These are phyloP conservation scores for Nomada hirtipes DNA, from an alignment of 2,888 invertebrate genomes.

Conservation along the genomic window DNA sequence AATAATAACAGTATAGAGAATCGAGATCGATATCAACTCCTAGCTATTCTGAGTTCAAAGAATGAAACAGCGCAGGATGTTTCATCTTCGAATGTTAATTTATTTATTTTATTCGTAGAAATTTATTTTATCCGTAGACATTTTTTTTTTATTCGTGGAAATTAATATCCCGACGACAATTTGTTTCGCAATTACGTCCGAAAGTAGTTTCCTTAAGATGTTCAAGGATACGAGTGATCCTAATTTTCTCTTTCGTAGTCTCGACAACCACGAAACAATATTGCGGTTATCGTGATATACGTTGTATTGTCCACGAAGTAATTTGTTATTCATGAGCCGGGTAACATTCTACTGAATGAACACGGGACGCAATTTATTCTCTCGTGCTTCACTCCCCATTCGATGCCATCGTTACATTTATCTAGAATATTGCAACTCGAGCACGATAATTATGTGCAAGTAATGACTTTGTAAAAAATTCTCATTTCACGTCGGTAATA, in stretches of 20 bases:
- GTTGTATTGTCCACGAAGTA: slow-evolving; percentile 4
- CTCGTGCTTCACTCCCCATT: too few species aligned
- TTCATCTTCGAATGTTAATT: too few species aligned
- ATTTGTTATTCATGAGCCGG: neutral
- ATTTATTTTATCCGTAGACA: neutral
- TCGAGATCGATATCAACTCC: too few species aligned
- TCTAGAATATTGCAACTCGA: too few species aligned
- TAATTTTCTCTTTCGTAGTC: slow-evolving; percentile 24
- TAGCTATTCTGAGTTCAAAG: too few species aligned
- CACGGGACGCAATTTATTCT: neutral
- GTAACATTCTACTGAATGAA: neutral
- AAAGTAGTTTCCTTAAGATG: neutral
- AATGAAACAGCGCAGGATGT: too few species aligned
- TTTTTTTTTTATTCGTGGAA: neutral
- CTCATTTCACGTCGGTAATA: too few species aligned
- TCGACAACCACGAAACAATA: neutral
- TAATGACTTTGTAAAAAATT: too few species aligned
- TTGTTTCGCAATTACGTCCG: slow-evolving; percentile 25
- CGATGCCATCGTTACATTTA: too few species aligned
- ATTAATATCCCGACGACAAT: neutral
- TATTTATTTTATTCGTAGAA: neutral
- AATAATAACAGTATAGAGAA: too few species aligned
- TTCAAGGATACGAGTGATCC: slow-evolving; percentile 2
- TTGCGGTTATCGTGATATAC: neutral
- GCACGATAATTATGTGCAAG: too few species aligned